phyloP scores from a whole-genome alignment of 2,113 vertebrate genomes.

The Rallus limicola region DNA sequence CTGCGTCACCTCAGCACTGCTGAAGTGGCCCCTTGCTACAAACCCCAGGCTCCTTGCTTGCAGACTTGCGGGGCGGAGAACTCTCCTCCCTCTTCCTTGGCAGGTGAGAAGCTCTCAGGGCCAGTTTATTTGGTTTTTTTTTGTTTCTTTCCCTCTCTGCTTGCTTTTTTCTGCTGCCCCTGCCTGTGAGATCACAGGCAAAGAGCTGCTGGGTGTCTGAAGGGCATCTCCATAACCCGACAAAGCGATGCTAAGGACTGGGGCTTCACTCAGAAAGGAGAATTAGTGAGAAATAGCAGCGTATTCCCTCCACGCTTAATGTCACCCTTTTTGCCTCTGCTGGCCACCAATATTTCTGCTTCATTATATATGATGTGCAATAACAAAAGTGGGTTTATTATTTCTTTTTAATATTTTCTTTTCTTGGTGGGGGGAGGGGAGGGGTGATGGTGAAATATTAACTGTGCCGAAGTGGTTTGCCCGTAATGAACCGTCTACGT shows the following conservation, averaged over 20 bases:
- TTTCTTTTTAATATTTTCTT: background rate
- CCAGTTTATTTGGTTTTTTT: background rate
- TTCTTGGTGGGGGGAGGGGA: background rate
- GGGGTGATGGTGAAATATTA: background rate
- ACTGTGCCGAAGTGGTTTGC: background rate
- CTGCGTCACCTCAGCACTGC: accelerated
- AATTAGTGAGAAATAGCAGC: background rate
- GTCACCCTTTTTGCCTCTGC: background rate
- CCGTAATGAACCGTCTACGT: background rate
- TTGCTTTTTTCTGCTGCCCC: background rate
- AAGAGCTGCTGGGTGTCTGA: background rate
- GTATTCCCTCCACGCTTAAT: accelerated
- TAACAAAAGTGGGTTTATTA: background rate
- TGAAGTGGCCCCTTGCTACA: background rate
- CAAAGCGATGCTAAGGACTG: background rate
- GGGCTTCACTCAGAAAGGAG: background rate
- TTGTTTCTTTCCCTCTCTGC: background rate
- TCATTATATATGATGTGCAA: background rate
- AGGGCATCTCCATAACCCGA: background rate
- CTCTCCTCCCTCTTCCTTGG: background rate
- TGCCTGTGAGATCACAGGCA: background rate
- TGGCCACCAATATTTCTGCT: background rate
- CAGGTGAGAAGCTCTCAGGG: background rate
- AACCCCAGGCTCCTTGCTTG: background rate
- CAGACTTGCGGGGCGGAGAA: background rate